Conservation (phyloP, 2,113 vertebrate species). For the Amazona guildingii region DNA sequence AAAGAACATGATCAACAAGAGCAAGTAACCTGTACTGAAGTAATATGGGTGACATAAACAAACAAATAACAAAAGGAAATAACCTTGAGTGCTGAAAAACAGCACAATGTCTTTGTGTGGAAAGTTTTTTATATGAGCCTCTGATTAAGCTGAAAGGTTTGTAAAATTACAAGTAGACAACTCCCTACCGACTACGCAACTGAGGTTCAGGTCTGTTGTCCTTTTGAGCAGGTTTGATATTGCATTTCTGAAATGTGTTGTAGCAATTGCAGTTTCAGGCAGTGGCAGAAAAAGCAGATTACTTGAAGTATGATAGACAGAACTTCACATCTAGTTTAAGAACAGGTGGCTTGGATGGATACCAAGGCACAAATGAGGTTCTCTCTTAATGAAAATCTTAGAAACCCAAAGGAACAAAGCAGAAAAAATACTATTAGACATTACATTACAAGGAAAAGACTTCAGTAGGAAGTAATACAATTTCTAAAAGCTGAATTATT, state of each 20-base stretch:
- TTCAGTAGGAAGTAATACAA: not conserved
- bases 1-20: slow-evolving; percentile 1
- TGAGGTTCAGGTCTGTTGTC: not conserved
- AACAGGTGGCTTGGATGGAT: not conserved
- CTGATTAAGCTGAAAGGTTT: slow-evolving; percentile 17
- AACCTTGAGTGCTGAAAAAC: not conserved
- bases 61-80: not conserved
- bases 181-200: not conserved
- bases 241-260: not conserved
- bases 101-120: not conserved
- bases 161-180: slow-evolving; percentile 2
- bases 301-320: not conserved
- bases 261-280: not conserved
- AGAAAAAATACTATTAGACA: not conserved
- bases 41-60: not conserved
- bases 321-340: not conserved
- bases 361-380: not conserved
- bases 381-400: not conserved
- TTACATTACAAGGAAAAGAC: not conserved
- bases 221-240: not conserved
- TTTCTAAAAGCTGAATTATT: not conserved
- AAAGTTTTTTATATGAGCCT: not conserved
- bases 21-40: slow-evolving; percentile 7
- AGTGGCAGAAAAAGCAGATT: not conserved
- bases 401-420: not conserved